Conservation (phyloP, 1,140 invertebrate species). For the Zaprionus kolodkinae region DNA sequence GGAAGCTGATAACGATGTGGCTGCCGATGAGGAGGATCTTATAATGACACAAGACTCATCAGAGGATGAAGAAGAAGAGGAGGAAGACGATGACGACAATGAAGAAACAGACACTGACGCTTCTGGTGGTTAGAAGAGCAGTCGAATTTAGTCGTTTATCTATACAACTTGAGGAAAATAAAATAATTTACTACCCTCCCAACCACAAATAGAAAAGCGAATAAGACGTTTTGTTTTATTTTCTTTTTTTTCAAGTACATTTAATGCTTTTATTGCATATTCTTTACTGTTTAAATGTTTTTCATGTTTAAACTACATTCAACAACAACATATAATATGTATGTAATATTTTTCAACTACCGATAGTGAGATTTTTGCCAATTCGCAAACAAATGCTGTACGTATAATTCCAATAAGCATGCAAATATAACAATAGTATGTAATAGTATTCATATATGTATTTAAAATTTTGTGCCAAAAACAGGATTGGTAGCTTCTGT, state of each 20-base stretch:
- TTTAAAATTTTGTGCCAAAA: conserved; percentile 58
- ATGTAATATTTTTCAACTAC: conserved; percentile 57
- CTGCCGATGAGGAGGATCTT: conserved; percentile 49
- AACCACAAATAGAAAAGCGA: conserved; percentile 27
- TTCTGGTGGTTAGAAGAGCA: conserved; percentile 37
- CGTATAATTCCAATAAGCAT: conserved; percentile 51
- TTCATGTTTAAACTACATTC: conserved; percentile 66
- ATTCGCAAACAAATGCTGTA: conserved; percentile 61
- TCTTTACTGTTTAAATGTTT: conserved; percentile 20
- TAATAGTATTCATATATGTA: conserved; percentile 27
- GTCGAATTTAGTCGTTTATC: neutral
- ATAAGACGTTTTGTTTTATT: conserved; percentile 8
- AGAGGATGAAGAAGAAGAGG: conserved; percentile 22
- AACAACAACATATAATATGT: conserved; percentile 67
- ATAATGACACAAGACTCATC: conserved; percentile 45
- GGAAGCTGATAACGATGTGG: conserved; percentile 56
- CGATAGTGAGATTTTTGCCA: conserved; percentile 48
- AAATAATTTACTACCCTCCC: neutral
- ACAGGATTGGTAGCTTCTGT: conserved; percentile 31
- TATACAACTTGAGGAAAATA: conserved; percentile 7
- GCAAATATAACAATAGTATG: conserved; percentile 45
- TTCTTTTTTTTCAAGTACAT: conserved; percentile 60
- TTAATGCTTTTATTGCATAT: conserved; percentile 64
- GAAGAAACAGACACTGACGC: conserved; percentile 53
- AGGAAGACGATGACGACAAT: conserved; percentile 36